phyloP scores from a whole-genome alignment of 2,113 vertebrate species.

The Thunnus thynnus region DNA sequence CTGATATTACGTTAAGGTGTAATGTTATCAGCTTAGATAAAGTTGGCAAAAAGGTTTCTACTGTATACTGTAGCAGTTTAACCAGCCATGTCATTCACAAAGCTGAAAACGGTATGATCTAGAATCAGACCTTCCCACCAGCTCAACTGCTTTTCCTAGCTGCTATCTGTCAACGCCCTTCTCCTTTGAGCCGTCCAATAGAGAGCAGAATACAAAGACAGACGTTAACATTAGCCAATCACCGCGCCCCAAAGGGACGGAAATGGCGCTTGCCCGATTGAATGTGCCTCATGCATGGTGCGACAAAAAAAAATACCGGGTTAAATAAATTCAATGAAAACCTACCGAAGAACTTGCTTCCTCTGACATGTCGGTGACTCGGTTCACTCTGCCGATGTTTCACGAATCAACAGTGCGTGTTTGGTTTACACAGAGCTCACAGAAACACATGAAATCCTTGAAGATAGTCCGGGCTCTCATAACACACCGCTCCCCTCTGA shows the following conservation, averaged over 20 bases:
- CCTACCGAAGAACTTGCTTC: slow-evolving; percentile 63
- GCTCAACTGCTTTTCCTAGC: not conserved
- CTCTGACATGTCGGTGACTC: slow-evolving; percentile 61
- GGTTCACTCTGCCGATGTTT: not conserved
- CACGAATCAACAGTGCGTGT: not conserved
- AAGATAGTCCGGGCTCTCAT: not conserved
- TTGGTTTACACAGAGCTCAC: not conserved
- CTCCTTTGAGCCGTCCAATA: slow-evolving; percentile 50
- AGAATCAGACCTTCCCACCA: not conserved
- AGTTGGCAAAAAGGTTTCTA: too few relatives aligned
- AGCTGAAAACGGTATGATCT: not conserved
- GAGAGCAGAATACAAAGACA: accelerated
- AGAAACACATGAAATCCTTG: not conserved
- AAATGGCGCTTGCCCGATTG: slow-evolving; percentile 17
- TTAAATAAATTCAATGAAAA: not conserved
- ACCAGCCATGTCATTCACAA: not conserved
- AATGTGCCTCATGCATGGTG: not conserved
- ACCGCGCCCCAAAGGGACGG: not conserved
- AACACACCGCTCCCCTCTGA: not conserved
- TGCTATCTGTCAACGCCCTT: not conserved
- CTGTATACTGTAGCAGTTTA: not conserved
- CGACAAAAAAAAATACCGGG: too few relatives aligned
- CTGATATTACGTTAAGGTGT: too few relatives aligned
- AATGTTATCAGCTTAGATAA: not conserved
- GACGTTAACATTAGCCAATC: slow-evolving; percentile 43